These are phyloP conservation scores for Strigamia transsilvanica DNA, from an alignment of 2,888 invertebrate genomes.

Conservation along the genomic window DNA sequence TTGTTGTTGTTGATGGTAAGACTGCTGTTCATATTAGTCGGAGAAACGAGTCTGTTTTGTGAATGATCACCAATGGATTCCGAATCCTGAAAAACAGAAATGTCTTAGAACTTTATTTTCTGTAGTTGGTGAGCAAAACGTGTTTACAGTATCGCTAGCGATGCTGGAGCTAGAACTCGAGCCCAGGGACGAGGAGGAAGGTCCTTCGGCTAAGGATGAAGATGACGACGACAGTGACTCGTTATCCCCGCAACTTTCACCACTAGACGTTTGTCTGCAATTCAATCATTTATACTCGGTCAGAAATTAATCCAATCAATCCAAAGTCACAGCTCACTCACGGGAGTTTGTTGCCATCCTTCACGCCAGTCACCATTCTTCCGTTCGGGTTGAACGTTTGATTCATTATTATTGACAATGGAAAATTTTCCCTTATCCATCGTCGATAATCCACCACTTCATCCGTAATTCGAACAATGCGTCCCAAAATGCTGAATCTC, in stretches of 20 bases:
- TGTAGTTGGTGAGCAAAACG: neutral
- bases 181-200: conserved; percentile 53
- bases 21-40: conserved; percentile 37
- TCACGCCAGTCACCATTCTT: conserved; percentile 23
- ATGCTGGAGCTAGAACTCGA: conserved; percentile 54
- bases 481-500: conserved; percentile 78
- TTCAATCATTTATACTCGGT: conserved; percentile 12
- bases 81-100: conserved; percentile 49
- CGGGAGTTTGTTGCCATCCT: conserved; percentile 3
- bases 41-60: neutral
- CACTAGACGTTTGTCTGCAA: conserved; percentile 50
- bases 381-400: conserved; percentile 17
- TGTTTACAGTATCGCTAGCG: conserved; percentile 52
- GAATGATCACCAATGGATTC: conserved; percentile 34
- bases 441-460: conserved; percentile 81
- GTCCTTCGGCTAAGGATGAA: conserved; percentile 53
- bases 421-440: conserved; percentile 72
- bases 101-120: conserved; percentile 8
- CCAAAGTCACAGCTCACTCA: conserved; percentile 6
- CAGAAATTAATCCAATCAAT: neutral
- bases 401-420: conserved; percentile 57
- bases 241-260: conserved; percentile 52
- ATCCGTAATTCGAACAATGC: conserved; percentile 91
- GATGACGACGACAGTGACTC: conserved; percentile 53
- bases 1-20: conserved; percentile 41